Percentiles rank a stretch among this genome's conserved stretches.
Evolutionary conservation across 2,113 vertebrate species (phyloP).

Genomic region (Okapia johnstoni): DNA sequence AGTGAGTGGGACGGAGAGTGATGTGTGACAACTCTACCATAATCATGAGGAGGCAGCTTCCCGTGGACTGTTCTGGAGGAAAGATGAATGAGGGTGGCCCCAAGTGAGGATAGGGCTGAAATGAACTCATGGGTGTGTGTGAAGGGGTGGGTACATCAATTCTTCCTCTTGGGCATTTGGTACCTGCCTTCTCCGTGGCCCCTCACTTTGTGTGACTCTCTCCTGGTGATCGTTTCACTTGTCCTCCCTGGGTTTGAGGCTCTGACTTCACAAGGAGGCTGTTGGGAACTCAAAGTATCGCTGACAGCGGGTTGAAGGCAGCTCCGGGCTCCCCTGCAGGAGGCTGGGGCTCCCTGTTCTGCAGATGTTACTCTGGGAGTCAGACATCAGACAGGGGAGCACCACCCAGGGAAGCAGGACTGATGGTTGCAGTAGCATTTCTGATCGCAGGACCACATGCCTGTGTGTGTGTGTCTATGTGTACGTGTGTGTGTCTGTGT

Average conservation of each 20-base stretch:
- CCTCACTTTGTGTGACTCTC: not conserved
- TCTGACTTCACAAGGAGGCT: not conserved
- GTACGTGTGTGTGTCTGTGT: not conserved
- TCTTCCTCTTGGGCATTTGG: not conserved
- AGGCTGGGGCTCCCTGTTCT: not conserved
- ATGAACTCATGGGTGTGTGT: rapidly evolving
- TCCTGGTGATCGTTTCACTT: not conserved
- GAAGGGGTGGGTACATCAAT: not conserved
- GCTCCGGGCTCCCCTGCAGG: not conserved
- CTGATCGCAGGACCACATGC: not conserved
- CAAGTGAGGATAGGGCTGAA: not conserved
- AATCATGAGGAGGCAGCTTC: not conserved
- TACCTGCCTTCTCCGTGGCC: not conserved
- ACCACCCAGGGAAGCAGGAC: not conserved
- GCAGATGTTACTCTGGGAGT: not conserved
- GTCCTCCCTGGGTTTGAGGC: not conserved
- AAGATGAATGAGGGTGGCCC: not conserved
- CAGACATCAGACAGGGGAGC: not conserved
- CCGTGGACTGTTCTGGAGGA: not conserved
- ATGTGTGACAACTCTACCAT: rapidly evolving
- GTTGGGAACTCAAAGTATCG: not conserved
- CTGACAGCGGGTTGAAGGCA: not conserved
- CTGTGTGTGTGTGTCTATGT: not conserved
- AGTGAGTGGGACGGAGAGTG: not conserved
- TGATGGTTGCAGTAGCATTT: not conserved